A percentile compares a stretch with the other conserved stretches of the same genome.
phyloP scores from a whole-genome alignment of 2,888 invertebrate species.

The Eledone cirrhosa region DNA sequence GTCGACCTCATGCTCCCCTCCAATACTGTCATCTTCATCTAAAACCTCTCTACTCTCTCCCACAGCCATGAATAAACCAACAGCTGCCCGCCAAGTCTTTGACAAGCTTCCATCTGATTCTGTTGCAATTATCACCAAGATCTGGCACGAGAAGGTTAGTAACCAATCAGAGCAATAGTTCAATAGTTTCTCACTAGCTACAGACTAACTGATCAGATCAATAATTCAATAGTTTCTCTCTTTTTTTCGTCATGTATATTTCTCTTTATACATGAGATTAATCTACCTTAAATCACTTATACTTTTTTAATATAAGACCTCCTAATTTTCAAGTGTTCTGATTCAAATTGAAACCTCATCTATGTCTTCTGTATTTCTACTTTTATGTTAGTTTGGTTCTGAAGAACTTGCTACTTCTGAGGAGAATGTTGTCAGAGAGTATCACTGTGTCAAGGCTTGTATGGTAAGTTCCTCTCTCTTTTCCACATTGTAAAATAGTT shows the following conservation, averaged over 20 bases:
- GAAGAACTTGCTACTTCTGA: slow-evolving; percentile 68
- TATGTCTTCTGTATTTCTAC: slow-evolving; percentile 31
- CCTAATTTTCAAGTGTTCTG: neutral
- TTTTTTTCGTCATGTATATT: neutral
- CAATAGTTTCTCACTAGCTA: too few relatives aligned
- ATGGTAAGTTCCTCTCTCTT: slow-evolving; percentile 67
- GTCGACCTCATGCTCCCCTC: too few relatives aligned
- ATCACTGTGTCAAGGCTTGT: slow-evolving; percentile 87
- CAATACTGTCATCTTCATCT: too few relatives aligned
- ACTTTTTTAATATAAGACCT: too few relatives aligned
- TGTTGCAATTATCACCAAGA: slow-evolving; percentile 71
- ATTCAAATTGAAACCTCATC: too few relatives aligned
- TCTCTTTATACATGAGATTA: too few relatives aligned
- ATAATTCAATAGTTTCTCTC: neutral
- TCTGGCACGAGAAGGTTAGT: slow-evolving; percentile 64
- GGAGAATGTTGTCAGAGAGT: slow-evolving; percentile 78
- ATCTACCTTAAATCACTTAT: too few relatives aligned
- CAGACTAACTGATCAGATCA: too few relatives aligned
- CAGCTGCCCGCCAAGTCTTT: slow-evolving; percentile 82
- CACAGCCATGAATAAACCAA: slow-evolving; percentile 79
- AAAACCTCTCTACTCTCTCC: too few relatives aligned
- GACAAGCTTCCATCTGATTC: slow-evolving; percentile 77
- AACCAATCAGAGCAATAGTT: neutral
- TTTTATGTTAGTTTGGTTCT: slow-evolving; percentile 61
- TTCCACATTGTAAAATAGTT: neutral